Evolutionary conservation across 2,888 invertebrate species (phyloP).

Genomic region (Drosophila mimetica): DNA sequence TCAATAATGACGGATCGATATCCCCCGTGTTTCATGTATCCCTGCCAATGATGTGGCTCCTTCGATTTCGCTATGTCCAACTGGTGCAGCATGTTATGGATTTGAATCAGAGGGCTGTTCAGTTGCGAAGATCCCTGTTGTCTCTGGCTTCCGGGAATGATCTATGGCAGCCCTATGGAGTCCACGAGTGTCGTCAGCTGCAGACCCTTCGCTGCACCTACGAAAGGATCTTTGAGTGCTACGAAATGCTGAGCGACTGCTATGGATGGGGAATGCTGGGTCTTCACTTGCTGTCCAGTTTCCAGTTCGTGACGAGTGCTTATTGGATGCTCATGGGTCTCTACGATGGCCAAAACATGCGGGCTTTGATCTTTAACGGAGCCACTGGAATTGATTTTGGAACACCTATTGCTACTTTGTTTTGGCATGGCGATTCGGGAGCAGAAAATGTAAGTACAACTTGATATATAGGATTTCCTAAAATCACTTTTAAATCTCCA

Average conservation of each 20-base stretch:
- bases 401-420: constrained; percentile 59
- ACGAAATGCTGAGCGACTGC: constrained; percentile 74
- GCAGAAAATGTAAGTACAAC: constrained; percentile 76
- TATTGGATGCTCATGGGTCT: constrained; percentile 76
- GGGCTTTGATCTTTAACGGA: constrained; percentile 59
- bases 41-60: constrained; percentile 60
- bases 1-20: constrained; percentile 22
- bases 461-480: no score
- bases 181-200: constrained; percentile 63
- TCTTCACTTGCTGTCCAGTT: constrained; percentile 74
- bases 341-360: constrained; percentile 10
- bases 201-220: constrained; percentile 73
- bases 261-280: constrained; percentile 82
- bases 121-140: constrained; percentile 54
- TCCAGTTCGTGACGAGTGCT: constrained; percentile 80
- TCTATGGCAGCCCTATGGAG: constrained; percentile 68
- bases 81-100: constrained; percentile 61
- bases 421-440: constrained; percentile 71
- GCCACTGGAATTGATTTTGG: constrained; percentile 58
- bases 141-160: constrained; percentile 64
- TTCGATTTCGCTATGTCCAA: constrained; percentile 77
- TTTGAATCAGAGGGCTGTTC: constrained; percentile 55
- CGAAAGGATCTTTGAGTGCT: constrained; percentile 73
- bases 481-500: no score
- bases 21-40: constrained; percentile 57